These are phyloP conservation scores for Palloptera scutellata DNA, from an alignment of 2,888 invertebrate species.

Conservation along the genomic window DNA sequence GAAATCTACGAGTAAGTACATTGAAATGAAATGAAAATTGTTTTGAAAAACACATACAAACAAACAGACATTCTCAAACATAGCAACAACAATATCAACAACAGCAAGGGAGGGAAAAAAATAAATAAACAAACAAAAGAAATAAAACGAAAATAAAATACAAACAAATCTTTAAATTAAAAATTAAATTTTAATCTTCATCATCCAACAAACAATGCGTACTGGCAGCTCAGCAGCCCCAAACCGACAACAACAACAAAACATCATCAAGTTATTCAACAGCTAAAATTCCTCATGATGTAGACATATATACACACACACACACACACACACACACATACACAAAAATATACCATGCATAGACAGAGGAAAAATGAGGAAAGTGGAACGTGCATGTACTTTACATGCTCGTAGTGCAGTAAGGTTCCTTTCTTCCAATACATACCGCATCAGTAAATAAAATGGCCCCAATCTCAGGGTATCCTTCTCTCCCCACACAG, in stretches of 20 bases:
- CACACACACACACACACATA: too few species aligned
- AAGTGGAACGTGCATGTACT: too few species aligned
- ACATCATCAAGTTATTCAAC: too few species aligned
- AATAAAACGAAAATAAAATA: constrained; percentile 49
- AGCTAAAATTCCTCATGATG: too few species aligned
- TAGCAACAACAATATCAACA: constrained; percentile 3
- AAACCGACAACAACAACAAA: not conserved
- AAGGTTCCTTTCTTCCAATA: not conserved
- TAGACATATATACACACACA: too few species aligned
- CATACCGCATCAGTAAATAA: not conserved
- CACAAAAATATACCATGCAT: too few species aligned
- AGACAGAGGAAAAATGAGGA: too few species aligned
- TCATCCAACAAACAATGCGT: constrained; percentile 4
- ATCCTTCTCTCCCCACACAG: constrained; percentile 30
- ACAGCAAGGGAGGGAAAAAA: not conserved
- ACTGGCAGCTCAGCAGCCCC: constrained; percentile 32
- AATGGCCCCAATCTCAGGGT: not conserved
- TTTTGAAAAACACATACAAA: constrained; percentile 5
- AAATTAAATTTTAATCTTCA: constrained; percentile 61
- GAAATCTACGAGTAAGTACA: not conserved
- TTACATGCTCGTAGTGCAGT: too few species aligned
- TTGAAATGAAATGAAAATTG: too few species aligned
- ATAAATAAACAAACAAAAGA: constrained; percentile 16
- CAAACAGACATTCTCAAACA: not conserved
- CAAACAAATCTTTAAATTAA: constrained; percentile 60